Evolutionary conservation across 23 tunicate species (phyloP), one percentile per base, ranked within the genome.

Genomic region (Aplidium turbinatum): DNA sequence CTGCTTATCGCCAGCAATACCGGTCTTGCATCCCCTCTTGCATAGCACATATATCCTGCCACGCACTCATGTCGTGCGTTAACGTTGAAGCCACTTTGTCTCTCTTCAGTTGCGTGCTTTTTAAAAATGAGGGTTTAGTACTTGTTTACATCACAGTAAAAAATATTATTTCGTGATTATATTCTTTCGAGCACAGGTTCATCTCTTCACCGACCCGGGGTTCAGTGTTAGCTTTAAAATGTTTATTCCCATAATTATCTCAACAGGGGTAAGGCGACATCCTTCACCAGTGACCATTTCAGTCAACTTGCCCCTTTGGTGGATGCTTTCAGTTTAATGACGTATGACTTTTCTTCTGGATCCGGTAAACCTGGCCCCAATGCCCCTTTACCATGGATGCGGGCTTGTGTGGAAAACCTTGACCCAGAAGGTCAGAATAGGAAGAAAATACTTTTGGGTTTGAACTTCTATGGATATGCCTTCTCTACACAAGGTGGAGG

Each of bases 291-390:
- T 0, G 78, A 82, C 0, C 73, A 87, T 42, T 89, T 95, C 31
- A 63, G 46, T n/a, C 48, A 74, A 42, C 48, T 95, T 4, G 96
- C 51, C 1, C 81, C 86, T 24, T 67, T 77, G 19, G 96, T 95
- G 35, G 99, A 95, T 33, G 87, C 38, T 13, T 89, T 95, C 57
- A 88, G 96, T 61, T 68, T 95, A 32, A 95, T 95, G 99, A 95
- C 94, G 28, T 94, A 87, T 53, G 99, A 87, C 45, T 87, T 75
- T 31, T 47, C 86, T 31, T 81, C 73, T 4, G 78, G 78, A 6
- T 52, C 73, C 19, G 96, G 96, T 16, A 66, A 82, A 47, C 23
- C 85, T 11, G 96, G 88, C 1, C 90, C 90, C 51, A 90, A 75
- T 36, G 83, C 99, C 11, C 99, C 99, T 7, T 6, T 89, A 35